phyloP scores from a whole-genome alignment of 2,888 invertebrate genomes.

The Drosophila formosana region DNA sequence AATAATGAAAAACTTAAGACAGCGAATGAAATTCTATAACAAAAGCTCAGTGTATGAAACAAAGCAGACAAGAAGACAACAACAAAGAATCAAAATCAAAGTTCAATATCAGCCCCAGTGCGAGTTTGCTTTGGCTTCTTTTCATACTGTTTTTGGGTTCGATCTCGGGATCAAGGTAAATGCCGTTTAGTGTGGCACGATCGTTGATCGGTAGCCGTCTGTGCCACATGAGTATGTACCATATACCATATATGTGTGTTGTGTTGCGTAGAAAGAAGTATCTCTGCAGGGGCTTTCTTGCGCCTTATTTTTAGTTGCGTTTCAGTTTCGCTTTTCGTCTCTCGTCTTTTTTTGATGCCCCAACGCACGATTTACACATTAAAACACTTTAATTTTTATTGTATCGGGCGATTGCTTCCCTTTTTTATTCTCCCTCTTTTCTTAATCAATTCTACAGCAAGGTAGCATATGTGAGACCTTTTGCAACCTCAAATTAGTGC shows the following conservation, averaged over 20 bases:
- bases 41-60: conserved; percentile 39
- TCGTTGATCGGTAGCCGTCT: conserved; percentile 64
- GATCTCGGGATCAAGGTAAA: conserved; percentile 72
- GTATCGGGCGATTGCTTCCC: conserved; percentile 60
- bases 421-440: conserved; percentile 37
- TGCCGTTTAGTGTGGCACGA: conserved; percentile 78
- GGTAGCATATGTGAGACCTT: conserved; percentile 72
- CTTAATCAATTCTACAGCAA: conserved; percentile 65
- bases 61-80: conserved; percentile 33
- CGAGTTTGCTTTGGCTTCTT: conserved; percentile 66
- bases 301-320: conserved; percentile 38
- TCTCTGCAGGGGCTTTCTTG: conserved; percentile 68
- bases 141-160: conserved; percentile 30
- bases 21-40: conserved; percentile 71
- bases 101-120: conserved; percentile 70
- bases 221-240: not conserved
- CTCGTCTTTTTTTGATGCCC: conserved; percentile 53
- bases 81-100: conserved; percentile 43
- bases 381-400: conserved; percentile 81
- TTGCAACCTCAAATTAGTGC: conserved; percentile 77
- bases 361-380: conserved; percentile 83
- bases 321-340: conserved; percentile 31
- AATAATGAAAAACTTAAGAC: conserved; percentile 30
- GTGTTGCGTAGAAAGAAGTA: not conserved
- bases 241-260: not conserved